Conservation (phyloP, 64 coral and sea anemone species). For the Stylophora pistillata region DNA sequence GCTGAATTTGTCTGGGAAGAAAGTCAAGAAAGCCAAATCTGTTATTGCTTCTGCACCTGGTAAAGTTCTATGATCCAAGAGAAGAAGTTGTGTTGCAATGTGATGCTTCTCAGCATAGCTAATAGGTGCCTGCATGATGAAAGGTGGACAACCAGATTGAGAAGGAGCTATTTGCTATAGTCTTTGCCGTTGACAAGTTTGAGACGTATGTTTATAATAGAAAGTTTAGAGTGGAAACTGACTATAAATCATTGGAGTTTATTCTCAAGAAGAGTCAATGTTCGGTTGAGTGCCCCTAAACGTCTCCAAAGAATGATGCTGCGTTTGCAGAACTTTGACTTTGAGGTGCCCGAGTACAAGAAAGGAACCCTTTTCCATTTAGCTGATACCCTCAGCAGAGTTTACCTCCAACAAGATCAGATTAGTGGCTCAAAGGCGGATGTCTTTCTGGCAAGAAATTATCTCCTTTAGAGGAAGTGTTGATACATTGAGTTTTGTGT, state of each 20-base stretch:
- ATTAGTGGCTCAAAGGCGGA: slow-evolving; percentile 12
- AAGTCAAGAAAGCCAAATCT: neutral
- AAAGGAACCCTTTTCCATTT: slow-evolving; percentile 12
- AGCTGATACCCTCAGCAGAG: slow-evolving; percentile 53
- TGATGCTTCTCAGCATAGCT: slow-evolving; percentile 30
- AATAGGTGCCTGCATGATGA: slow-evolving; percentile 39
- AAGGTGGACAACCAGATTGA: slow-evolving; percentile 18
- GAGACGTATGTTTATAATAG: neutral
- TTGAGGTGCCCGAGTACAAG: too few relatives aligned
- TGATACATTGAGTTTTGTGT: too few relatives aligned
- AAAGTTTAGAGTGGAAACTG: slow-evolving; percentile 6
- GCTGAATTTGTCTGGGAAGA: slow-evolving; percentile 30
- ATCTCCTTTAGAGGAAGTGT: too few relatives aligned
- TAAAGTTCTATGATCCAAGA: slow-evolving; percentile 1
- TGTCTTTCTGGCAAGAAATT: slow-evolving; percentile 30
- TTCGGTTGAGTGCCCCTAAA: neutral
- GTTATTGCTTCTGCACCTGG: neutral
- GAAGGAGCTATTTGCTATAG: neutral
- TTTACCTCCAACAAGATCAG: neutral
- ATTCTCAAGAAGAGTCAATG: slow-evolving; percentile 37
- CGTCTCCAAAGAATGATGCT: slow-evolving; percentile 45
- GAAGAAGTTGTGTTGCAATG: slow-evolving; percentile 1
- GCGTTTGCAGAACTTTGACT: slow-evolving; percentile 50
- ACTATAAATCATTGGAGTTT: neutral
- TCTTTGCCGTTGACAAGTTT: slow-evolving; percentile 3